These are phyloP conservation scores for Rugalucina vietnamica DNA, from an alignment of 2,888 invertebrate genomes.

Conservation along the genomic window DNA sequence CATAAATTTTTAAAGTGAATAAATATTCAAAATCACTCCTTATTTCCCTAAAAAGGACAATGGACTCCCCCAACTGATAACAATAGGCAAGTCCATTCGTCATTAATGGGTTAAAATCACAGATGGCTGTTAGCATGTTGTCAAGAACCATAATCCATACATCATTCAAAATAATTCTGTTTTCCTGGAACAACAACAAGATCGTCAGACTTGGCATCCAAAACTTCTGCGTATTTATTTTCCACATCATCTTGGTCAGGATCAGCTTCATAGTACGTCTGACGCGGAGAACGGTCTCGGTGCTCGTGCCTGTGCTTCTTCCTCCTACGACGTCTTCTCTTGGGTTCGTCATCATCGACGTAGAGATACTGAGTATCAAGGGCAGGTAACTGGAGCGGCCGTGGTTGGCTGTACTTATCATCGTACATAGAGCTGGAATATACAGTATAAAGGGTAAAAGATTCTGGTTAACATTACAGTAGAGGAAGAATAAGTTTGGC, in stretches of 20 bases:
- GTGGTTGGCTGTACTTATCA: slow-evolving; percentile 43
- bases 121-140: no score
- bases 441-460: no score
- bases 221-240: slow-evolving; percentile 26
- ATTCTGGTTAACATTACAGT: no score
- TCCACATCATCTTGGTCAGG: slow-evolving; percentile 12
- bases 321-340: slow-evolving; percentile 32
- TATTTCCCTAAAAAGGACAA: no score
- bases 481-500: no score
- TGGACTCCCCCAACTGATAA: no score
- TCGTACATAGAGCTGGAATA: slow-evolving; percentile 57
- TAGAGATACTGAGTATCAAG: slow-evolving; percentile 63
- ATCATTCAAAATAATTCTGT: slow-evolving; percentile 57
- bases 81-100: no score
- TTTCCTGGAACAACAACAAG: slow-evolving; percentile 54
- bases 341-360: slow-evolving; percentile 35
- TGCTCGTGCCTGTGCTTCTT: slow-evolving; percentile 33
- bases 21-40: no score
- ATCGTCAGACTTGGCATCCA: slow-evolving; percentile 46
- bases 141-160: neutral
- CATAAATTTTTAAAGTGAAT: no score
- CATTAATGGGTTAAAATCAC: no score
- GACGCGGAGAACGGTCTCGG: slow-evolving; percentile 22
- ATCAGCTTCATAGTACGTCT: slow-evolving; percentile 29
- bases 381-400: slow-evolving; percentile 56